phyloP scores from a whole-genome alignment of 2,113 vertebrate species.

The Mus spicilegus region DNA sequence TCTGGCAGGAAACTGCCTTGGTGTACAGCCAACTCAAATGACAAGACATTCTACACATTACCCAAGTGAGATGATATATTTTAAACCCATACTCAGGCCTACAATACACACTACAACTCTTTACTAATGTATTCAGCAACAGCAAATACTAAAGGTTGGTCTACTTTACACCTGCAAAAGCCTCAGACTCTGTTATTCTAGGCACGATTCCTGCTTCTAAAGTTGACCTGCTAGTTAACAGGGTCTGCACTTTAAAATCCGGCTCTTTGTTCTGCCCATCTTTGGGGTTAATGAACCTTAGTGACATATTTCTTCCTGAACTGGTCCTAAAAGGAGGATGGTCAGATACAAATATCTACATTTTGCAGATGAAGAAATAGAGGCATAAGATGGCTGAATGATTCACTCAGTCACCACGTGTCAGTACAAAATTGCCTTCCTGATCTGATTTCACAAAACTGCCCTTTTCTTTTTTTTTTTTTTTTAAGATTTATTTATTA shows the following conservation, averaged over 20 bases:
- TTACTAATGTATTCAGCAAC: background rate
- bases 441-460: background rate
- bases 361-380: background rate
- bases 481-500: too few relatives aligned
- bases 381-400: slow-evolving; percentile 11
- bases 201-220: background rate
- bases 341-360: background rate
- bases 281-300: background rate
- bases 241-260: background rate
- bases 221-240: background rate
- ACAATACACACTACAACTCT: background rate
- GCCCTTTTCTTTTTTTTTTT: background rate
- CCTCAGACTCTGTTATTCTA: background rate
- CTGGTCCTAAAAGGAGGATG: too few relatives aligned
- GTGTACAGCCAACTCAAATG: background rate
- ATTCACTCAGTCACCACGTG: background rate
- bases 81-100: background rate
- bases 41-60: background rate
- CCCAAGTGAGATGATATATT: background rate
- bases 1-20: rapidly evolving
- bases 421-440: background rate
- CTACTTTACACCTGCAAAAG: background rate
- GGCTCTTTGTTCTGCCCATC: background rate
- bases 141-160: background rate
- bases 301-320: background rate